Percentiles rank a stretch among this genome's conserved stretches.
These are phyloP conservation scores for Oasisia sp. DNA, from an alignment of 2,888 invertebrate species.

Conservation along the genomic window DNA sequence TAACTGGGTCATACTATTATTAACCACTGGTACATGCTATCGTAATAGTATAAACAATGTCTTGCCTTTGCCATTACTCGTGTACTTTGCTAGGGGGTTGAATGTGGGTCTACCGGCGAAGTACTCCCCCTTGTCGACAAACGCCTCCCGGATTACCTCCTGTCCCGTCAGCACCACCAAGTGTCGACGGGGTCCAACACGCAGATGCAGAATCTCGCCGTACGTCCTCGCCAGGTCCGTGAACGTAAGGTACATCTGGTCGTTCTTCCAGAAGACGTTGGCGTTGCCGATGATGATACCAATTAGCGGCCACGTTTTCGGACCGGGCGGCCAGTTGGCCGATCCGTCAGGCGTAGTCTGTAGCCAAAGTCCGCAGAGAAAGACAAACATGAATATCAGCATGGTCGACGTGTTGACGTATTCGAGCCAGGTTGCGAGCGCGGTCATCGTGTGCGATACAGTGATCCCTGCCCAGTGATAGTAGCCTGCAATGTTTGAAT, in stretches of 20 bases:
- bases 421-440: background rate
- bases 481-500: background rate
- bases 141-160: background rate
- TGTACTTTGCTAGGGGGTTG: background rate
- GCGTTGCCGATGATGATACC: background rate
- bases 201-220: background rate
- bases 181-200: background rate
- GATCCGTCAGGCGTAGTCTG: background rate
- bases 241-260: background rate
- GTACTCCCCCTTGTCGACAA: background rate
- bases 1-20: no score
- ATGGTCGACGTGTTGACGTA: background rate
- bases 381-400: background rate
- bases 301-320: background rate
- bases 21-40: background rate
- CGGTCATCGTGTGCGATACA: background rate
- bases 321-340: background rate
- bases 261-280: background rate
- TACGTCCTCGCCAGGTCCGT: background rate
- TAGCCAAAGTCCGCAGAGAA: background rate
- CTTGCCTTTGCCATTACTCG: background rate
- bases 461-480: background rate
- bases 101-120: background rate
- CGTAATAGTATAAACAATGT: background rate
- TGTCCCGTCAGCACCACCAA: background rate